Evolutionary conservation across 2,113 vertebrate species (phyloP).

Genomic region (Halcyon malimbica): DNA sequence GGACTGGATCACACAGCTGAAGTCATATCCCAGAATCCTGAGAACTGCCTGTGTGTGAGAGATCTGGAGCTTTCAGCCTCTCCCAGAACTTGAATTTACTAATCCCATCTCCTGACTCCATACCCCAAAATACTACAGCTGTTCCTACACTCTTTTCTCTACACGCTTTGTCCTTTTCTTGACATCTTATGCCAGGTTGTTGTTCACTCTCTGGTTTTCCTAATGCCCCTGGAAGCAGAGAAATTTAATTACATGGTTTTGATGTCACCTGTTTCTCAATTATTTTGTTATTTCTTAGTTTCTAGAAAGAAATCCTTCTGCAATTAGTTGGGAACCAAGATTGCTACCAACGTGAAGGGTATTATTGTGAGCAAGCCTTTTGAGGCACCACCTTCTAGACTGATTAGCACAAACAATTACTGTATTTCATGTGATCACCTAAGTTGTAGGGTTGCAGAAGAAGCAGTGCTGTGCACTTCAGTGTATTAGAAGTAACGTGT

Average conservation of each 20-base stretch:
- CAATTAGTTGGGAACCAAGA: background rate
- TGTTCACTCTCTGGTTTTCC: background rate
- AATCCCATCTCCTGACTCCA: background rate
- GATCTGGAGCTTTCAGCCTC: background rate
- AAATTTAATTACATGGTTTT: background rate
- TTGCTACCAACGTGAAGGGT: background rate
- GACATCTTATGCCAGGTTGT: fast-evolving
- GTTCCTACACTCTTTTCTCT: background rate
- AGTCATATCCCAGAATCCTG: background rate
- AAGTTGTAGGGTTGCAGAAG: background rate
- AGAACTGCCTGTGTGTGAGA: background rate
- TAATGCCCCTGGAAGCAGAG: background rate
- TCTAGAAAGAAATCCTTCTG: background rate
- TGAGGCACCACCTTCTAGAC: background rate
- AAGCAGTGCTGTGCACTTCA: background rate
- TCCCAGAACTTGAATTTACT: background rate
- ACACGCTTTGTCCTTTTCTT: background rate
- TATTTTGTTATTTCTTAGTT: background rate
- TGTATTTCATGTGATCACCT: background rate
- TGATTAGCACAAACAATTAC: background rate
- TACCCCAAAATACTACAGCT: background rate
- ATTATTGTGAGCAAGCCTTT: background rate
- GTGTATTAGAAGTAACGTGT: fast-evolving
- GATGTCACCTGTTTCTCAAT: background rate
- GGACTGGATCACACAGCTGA: background rate